phyloP scores from a whole-genome alignment of 1,140 invertebrate genomes.

The Spodoptera frugiperda region DNA sequence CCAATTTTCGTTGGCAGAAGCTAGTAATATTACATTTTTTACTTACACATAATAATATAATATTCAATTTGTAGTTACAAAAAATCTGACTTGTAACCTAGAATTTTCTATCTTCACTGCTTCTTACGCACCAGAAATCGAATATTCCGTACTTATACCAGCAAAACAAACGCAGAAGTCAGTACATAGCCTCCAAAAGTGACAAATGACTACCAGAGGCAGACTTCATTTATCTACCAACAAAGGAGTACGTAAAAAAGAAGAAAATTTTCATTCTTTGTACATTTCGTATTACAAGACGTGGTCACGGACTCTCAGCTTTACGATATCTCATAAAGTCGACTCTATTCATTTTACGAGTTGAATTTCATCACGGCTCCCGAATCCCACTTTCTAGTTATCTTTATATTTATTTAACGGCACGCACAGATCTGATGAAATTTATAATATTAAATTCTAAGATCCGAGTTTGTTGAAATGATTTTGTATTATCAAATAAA shows the following conservation, averaged over 20 bases:
- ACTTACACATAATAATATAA: too few species aligned
- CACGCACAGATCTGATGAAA: slow-evolving; percentile 65
- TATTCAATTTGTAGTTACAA: too few species aligned
- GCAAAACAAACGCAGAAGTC: not conserved
- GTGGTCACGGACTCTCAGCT: slow-evolving; percentile 45
- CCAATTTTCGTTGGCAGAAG: too few species aligned
- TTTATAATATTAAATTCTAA: slow-evolving; percentile 63
- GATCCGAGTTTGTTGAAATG: not conserved
- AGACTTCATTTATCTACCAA: slow-evolving; percentile 6
- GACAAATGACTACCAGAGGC: not conserved
- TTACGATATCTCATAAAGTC: slow-evolving; percentile 65
- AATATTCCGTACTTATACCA: too few species aligned
- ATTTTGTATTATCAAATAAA: not conserved
- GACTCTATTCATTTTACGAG: slow-evolving; percentile 72
- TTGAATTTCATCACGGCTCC: slow-evolving; percentile 72
- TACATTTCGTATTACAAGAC: slow-evolving; percentile 9
- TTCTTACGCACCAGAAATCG: too few species aligned
- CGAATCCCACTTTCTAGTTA: slow-evolving; percentile 63
- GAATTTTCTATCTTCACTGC: too few species aligned
- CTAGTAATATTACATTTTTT: too few species aligned
- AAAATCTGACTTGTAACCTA: too few species aligned
- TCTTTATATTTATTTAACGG: slow-evolving; percentile 72
- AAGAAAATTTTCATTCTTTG: slow-evolving; percentile 31
- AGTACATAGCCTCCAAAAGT: not conserved
- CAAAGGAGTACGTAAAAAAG: slow-evolving; percentile 18